Conservation (phyloP, 2,113 vertebrate species). For the Cryptotis parvus region DNA sequence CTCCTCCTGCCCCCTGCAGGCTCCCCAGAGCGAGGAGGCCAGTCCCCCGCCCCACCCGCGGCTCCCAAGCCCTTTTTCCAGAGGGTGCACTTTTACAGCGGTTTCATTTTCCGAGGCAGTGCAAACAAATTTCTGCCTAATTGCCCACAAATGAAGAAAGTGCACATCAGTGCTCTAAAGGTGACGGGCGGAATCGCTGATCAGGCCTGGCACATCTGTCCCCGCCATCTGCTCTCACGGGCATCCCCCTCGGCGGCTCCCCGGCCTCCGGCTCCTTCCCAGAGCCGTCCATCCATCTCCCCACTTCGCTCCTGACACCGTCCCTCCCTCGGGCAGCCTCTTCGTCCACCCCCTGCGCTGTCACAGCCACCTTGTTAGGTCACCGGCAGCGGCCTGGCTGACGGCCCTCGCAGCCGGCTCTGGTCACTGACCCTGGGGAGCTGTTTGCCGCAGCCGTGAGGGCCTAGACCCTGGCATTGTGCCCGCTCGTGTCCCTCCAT, state of each 20-base stretch:
- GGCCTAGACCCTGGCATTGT: not conserved
- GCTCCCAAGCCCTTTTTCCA: conserved; percentile 84
- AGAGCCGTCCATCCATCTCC: conserved; percentile 66
- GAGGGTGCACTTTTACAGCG: conserved; percentile 85
- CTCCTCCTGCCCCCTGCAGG: not conserved
- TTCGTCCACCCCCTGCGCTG: not conserved
- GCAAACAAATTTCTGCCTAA: conserved; percentile 97
- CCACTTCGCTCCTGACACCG: conserved; percentile 59
- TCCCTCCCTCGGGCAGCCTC: conserved; percentile 43
- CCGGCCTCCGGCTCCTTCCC: not conserved
- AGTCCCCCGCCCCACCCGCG: not conserved
- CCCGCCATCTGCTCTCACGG: conserved; percentile 90
- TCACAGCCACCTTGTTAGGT: conserved; percentile 54
- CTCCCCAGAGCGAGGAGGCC: not conserved
- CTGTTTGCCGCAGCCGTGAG: not conserved
- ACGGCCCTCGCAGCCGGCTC: conserved; percentile 22
- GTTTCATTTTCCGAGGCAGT: conserved; percentile 86
- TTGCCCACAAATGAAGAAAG: conserved; percentile 94
- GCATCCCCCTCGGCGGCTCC: conserved; percentile 66
- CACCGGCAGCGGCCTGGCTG: not conserved
- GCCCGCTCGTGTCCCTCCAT: not conserved
- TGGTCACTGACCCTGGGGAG: not conserved
- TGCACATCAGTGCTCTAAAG: conserved; percentile 91
- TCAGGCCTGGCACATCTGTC: conserved; percentile 92
- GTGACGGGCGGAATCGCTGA: conserved; percentile 92